Evolutionary conservation across 2,113 vertebrate genomes (phyloP).

Genomic region (Platycercus adscitus): DNA sequence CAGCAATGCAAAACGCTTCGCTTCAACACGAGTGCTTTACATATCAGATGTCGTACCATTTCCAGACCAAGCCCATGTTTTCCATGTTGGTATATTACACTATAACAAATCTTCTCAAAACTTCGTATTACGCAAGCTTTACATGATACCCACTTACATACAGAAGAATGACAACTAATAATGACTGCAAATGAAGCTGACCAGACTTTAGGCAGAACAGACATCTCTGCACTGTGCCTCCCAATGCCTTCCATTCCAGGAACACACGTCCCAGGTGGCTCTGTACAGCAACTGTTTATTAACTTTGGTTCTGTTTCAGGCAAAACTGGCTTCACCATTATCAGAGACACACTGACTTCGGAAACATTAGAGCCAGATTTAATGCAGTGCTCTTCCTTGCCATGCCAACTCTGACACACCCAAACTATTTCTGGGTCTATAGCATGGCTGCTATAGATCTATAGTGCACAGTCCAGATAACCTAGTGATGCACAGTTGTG

Average conservation of each 20-base stretch:
- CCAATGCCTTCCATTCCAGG: neutral
- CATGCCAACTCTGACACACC: neutral
- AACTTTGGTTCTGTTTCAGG: neutral
- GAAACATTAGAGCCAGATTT: neutral
- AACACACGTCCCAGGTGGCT: neutral
- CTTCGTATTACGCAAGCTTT: neutral
- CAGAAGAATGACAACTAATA: neutral
- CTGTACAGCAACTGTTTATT: neutral
- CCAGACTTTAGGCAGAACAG: neutral
- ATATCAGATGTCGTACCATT: neutral
- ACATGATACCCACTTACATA: neutral
- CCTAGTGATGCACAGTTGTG: rapidly evolving
- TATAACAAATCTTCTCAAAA: neutral
- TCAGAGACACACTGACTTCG: neutral
- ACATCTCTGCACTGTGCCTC: neutral
- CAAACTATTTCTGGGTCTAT: neutral
- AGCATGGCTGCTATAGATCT: neutral
- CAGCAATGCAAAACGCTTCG: neutral
- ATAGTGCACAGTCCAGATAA: neutral
- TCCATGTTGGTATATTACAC: neutral
- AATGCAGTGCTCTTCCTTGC: neutral
- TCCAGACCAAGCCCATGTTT: neutral
- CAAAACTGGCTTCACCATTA: neutral
- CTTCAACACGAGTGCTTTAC: neutral
- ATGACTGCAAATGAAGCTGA: neutral